Evolutionary conservation across 2,888 invertebrate species (phyloP), one percentile per base, ranked within the genome.

Genomic region (Cosmia pyralina): DNA sequence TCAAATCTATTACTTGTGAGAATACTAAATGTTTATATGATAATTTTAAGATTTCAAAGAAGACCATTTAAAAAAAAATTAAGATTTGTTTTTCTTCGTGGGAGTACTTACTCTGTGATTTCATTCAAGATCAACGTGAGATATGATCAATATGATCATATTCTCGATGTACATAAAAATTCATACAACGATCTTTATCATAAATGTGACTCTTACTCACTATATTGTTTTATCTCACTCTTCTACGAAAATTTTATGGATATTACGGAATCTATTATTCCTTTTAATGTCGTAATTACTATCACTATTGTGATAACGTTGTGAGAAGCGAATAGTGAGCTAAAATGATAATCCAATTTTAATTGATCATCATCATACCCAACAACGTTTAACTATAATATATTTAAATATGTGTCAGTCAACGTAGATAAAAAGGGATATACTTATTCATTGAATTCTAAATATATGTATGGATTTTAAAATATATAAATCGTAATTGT

Each of bases 381-480:
- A 15, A 82, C 66, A 85, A 83, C 72, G 79, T 87, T 83, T 86
- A 82, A 81, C 75, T 72, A 84, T 76, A 77, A 75, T 83, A 74
- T 77, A 88, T 82, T 85, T 87, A 87, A 82, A 87, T 89, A 82
- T 88, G 90, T 90, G 90, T 93, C 90, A 88, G 90, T 93, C 90
- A 88, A 90, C 87, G 89, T 93, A 93, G 89, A 70, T 86, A 87
- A 90, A 89, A 88, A 86, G 76, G 72, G 69, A 75, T 86, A 79
- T 86, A 64, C 64, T 64, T 34, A 86, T 86, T 86, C 89, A 90
- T 90, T 91, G 90, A 93, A 94, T 94, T 95, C 94, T 94, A 94
- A 95, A 94, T 92, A 90, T 91, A 88, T 89, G 91, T 91, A 87
- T 86, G 84, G 72, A 76, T 85, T 88, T 88, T 90, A 89, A 90